Conservation (phyloP, 2,888 invertebrate species). For the Teleogryllus oceanicus region DNA sequence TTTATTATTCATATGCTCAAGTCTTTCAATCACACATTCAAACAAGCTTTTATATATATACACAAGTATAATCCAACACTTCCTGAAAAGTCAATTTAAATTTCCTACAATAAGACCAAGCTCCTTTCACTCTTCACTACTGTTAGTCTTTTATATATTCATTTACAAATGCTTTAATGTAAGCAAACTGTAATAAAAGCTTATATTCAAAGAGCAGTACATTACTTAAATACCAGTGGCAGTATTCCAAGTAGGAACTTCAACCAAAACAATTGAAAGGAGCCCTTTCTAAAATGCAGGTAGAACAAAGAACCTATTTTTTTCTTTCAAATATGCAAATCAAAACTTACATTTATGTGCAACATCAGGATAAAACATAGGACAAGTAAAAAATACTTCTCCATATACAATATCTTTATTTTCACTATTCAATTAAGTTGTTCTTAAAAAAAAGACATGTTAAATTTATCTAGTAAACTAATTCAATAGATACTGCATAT, state of each 20-base stretch:
- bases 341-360: neutral
- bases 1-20: neutral
- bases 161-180: neutral
- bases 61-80: neutral
- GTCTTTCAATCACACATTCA: neutral
- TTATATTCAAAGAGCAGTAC: neutral
- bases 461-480: neutral
- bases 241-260: neutral
- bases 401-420: conserved; percentile 12
- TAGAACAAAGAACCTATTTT: too few relatives aligned
- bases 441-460: neutral
- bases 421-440: neutral
- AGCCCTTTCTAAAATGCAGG: too few relatives aligned
- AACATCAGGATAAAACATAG: neutral
- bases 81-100: neutral
- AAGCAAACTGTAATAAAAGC: neutral
- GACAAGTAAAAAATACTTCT: neutral
- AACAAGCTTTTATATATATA: neutral
- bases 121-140: neutral
- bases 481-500: conserved; percentile 1
- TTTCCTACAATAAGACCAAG: neutral
- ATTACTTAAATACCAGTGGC: neutral
- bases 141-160: neutral
- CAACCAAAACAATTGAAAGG: neutral
- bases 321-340: too few relatives aligned